Conservation (phyloP, 2,888 invertebrate genomes). For the Cosmorhoe ocellata region DNA sequence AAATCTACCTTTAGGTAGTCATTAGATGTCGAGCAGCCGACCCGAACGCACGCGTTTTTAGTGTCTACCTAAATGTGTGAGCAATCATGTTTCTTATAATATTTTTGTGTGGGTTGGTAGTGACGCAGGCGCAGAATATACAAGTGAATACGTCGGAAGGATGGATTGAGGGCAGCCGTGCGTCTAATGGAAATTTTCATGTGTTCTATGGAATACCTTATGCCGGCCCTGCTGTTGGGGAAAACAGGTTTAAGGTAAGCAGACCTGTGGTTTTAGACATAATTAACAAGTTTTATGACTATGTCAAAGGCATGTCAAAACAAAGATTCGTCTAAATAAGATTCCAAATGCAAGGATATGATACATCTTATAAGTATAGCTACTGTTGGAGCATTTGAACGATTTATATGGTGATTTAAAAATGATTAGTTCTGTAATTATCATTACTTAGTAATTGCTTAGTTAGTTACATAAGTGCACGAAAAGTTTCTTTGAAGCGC, state of each 20-base stretch:
- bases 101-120: slow-evolving; percentile 37
- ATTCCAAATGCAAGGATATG: too few relatives aligned
- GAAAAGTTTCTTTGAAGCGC: too few relatives aligned
- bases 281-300: too few relatives aligned
- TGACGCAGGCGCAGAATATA: slow-evolving; percentile 44
- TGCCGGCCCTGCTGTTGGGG: slow-evolving; percentile 50
- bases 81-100: slow-evolving; percentile 36
- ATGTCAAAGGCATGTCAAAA: too few relatives aligned
- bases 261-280: background rate
- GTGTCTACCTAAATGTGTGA: slow-evolving; percentile 11
- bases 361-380: too few relatives aligned
- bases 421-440: too few relatives aligned
- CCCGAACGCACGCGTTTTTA: slow-evolving; percentile 18
- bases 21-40: slow-evolving; percentile 13
- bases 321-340: too few relatives aligned
- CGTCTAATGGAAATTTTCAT: slow-evolving; percentile 50
- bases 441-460: too few relatives aligned
- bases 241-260: slow-evolving; percentile 59
- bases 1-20: background rate
- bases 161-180: slow-evolving; percentile 49
- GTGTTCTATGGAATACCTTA: slow-evolving; percentile 68
- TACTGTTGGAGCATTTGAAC: too few relatives aligned
- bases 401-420: too few relatives aligned
- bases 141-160: slow-evolving; percentile 63
- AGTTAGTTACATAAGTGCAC: too few relatives aligned